Percentiles rank a stretch among this genome's conserved stretches.
Evolutionary conservation across 2,888 invertebrate genomes (phyloP).

Genomic region (Xestoiulus laeticollis): DNA sequence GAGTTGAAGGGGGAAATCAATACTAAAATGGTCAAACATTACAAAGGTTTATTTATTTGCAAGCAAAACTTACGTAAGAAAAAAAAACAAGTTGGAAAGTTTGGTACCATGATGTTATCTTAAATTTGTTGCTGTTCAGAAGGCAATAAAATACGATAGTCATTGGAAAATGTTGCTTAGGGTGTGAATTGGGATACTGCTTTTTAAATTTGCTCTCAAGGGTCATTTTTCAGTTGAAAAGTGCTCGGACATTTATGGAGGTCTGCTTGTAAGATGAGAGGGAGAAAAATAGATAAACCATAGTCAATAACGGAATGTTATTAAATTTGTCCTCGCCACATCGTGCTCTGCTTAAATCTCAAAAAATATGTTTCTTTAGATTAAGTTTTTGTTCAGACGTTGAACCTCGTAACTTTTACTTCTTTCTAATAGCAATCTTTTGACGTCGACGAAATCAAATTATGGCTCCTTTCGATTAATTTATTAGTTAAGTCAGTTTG

Average conservation of each 20-base stretch:
- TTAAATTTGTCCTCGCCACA: constrained; percentile 6
- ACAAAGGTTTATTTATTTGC: constrained; percentile 37
- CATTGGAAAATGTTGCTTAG: background rate
- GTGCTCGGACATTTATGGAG: constrained; percentile 13
- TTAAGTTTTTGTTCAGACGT: background rate
- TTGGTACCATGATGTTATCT: background rate
- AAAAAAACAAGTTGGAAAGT: constrained; percentile 4
- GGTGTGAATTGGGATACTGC: background rate
- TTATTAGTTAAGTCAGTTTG: background rate
- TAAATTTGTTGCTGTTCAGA: background rate
- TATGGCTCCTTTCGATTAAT: background rate
- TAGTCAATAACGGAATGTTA: background rate
- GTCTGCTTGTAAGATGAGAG: background rate
- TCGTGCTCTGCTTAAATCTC: background rate
- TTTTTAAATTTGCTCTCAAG: constrained; percentile 2
- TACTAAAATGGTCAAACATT: background rate
- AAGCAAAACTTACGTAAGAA: background rate
- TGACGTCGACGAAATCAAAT: background rate
- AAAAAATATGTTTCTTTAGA: background rate
- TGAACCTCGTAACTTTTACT: background rate
- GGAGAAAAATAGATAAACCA: background rate
- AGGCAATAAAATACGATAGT: background rate
- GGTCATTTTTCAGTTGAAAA: constrained; percentile 1
- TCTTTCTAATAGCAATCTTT: background rate
- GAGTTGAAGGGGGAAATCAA: constrained; percentile 44